Base-by-base conservation (phyloP, 1,140 invertebrate species). In the Alviniconcha marisindica region DNA sequence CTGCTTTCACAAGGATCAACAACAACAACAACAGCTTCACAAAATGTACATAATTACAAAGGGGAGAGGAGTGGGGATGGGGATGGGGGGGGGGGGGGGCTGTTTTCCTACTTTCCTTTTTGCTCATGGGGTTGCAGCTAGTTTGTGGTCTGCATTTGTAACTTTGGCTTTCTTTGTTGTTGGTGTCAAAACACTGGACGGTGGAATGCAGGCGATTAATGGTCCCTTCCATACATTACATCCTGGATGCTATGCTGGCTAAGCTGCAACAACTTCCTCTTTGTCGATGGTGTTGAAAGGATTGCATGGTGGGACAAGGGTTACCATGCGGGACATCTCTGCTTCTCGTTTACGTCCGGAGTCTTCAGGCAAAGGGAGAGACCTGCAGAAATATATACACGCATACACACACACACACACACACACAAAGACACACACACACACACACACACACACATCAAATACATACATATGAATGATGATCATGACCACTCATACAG, bases 261-360 rank as follows among this genome's bases (percentile, higher is more conserved):
- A 85, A 12, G 66, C 81, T 38, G 63, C 14, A 5, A 80, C 80
- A 10, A 85, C 63, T 31, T 42, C 60, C 63, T 84, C 78, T 44
- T 82, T 87, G 21, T 84, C 77, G 5, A 84, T 38, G 5, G 33
- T 66, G 85, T 92, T 93, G 88, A 91, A 93, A 14, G 92, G 91
- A 77, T 93, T 93, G 79, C 88, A 89, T 1, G 92, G 92, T 42
- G 92, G 91, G 40, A 93, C 92, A 1, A 90, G 85, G 14, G 92
- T 93, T 18, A 93, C 89, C 92, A 93, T 93, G 87, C 90, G 92
- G 1, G 92, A 92, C 91, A 93, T 91, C 54, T 88, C 81, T 14
- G 89, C 88, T 36, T 90, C 90, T 14, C 89, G 86, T 78, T 91
- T 91, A 85, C 87, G 79, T 36, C 86, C 85, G 33, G 87, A 85